Conservation (phyloP, 2,113 vertebrate genomes). For the Indicator indicator region DNA sequence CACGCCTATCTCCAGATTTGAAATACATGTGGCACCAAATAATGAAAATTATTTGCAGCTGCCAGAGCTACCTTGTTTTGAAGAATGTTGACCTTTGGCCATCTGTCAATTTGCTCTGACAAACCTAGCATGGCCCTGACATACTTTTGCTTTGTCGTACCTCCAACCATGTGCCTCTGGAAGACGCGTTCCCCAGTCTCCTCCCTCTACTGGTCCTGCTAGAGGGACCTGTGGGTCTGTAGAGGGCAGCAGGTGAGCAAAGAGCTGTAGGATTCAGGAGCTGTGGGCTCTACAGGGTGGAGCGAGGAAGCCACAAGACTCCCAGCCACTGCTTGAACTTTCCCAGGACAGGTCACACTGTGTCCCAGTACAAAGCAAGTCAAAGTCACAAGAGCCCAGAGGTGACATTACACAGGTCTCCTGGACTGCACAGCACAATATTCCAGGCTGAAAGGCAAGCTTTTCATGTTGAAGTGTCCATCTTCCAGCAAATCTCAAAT, state of each 20-base stretch:
- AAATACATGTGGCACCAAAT: neutral
- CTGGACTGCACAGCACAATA: neutral
- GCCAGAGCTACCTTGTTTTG: neutral
- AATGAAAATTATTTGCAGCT: neutral
- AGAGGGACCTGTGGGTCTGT: neutral
- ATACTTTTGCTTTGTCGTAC: neutral
- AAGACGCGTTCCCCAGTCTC: neutral
- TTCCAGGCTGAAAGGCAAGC: neutral
- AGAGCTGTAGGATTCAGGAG: neutral
- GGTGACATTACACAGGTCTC: neutral
- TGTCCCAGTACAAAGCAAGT: neutral
- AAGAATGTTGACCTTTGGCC: neutral
- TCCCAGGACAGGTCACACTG: neutral
- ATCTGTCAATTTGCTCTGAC: neutral
- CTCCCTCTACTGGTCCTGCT: neutral
- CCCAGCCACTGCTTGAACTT: neutral
- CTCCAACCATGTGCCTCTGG: neutral
- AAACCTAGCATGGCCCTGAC: neutral
- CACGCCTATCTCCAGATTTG: neutral
- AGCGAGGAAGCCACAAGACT: neutral
- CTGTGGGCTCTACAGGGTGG: neutral
- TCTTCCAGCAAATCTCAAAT: neutral
- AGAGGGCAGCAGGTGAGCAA: neutral
- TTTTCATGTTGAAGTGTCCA: neutral
- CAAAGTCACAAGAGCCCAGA: neutral